These are phyloP conservation scores for Cacatua alba DNA, from an alignment of 2,113 vertebrate genomes.

Conservation along the genomic window DNA sequence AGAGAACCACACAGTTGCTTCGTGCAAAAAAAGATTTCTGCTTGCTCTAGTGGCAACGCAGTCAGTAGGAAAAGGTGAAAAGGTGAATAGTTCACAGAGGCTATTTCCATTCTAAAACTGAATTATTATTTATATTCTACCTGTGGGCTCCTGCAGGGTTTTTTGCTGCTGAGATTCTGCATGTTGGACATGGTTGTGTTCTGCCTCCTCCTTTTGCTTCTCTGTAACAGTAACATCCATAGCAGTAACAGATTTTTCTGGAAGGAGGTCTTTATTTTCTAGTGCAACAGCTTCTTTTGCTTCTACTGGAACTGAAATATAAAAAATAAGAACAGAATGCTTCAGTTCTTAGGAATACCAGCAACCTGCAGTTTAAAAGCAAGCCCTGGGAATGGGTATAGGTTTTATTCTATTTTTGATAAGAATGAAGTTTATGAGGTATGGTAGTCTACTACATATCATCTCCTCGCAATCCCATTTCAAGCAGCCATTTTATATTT, in stretches of 20 bases:
- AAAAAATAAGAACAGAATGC: neutral
- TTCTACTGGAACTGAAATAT: neutral
- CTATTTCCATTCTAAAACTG: neutral
- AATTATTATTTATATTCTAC: neutral
- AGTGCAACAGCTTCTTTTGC: neutral
- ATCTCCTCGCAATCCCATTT: neutral
- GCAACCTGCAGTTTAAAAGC: neutral
- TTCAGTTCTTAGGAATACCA: neutral
- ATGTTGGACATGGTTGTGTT: neutral
- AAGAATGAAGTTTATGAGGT: neutral
- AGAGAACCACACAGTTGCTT: neutral
- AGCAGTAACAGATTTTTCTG: neutral
- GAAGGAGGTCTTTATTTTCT: neutral
- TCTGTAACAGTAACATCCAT: neutral
- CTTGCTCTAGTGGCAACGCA: neutral
- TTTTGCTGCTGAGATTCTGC: neutral
- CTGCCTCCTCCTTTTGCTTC: neutral
- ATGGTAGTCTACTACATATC: accelerated
- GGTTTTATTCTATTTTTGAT: accelerated
- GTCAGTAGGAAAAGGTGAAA: neutral
- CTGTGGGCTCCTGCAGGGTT: neutral
- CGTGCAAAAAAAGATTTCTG: neutral
- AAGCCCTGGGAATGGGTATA: neutral
- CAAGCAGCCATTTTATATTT: neutral
- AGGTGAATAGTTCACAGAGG: neutral